Conservation (phyloP, 2,113 vertebrate species). For the Carlito syrichta region DNA sequence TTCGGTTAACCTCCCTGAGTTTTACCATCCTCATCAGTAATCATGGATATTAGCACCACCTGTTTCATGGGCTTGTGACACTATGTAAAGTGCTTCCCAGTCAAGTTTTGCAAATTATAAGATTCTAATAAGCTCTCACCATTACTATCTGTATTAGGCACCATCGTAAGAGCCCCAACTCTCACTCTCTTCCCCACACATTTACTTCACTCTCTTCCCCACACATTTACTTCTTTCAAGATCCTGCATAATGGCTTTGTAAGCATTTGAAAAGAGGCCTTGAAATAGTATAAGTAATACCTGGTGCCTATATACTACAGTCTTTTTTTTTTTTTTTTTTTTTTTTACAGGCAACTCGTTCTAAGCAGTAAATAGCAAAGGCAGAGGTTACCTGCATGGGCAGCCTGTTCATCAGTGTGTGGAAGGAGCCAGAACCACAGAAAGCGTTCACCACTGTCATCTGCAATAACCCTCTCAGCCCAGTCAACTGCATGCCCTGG, state of each 20-base stretch:
- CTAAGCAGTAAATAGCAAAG: neutral
- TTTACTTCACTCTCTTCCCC: neutral
- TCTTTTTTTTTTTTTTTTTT: too few relatives aligned
- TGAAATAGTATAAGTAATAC: neutral
- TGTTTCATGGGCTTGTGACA: neutral
- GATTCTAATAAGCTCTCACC: neutral
- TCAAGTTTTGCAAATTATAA: neutral
- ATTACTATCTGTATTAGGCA: neutral
- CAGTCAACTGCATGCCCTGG: fast-evolving
- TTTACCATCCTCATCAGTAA: neutral
- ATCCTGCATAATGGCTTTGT: neutral
- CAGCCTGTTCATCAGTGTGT: fast-evolving
- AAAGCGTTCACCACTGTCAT: neutral
- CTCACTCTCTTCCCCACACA: neutral
- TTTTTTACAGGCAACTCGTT: neutral
- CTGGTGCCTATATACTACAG: neutral
- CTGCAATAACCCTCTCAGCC: neutral
- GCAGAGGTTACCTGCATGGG: neutral
- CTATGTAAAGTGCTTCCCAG: neutral
- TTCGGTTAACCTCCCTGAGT: neutral
- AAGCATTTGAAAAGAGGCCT: neutral
- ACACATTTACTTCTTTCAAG: neutral
- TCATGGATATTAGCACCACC: neutral
- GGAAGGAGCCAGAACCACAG: neutral
- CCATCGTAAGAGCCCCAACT: neutral